phyloP scores from a whole-genome alignment of 2,888 invertebrate genomes.

The Cordylochernes scorpioides region DNA sequence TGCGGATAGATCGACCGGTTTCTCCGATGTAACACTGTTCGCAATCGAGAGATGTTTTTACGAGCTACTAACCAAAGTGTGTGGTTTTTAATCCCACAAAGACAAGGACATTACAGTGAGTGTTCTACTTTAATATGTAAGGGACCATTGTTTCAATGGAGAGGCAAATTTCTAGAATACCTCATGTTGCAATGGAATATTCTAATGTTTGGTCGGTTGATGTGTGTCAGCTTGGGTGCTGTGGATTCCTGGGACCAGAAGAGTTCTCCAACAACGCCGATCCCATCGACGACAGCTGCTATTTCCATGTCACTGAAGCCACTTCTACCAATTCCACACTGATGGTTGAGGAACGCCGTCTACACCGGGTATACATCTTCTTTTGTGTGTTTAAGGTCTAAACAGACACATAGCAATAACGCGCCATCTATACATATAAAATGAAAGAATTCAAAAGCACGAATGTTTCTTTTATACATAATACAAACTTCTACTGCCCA shows the following conservation, averaged over 20 bases:
- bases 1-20: too few relatives aligned
- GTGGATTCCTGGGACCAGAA: slow-evolving; percentile 21
- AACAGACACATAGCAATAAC: too few relatives aligned
- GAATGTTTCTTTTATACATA: too few relatives aligned
- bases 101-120: not conserved
- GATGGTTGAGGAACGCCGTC: slow-evolving; percentile 6
- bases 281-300: slow-evolving; percentile 21
- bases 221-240: slow-evolving; percentile 20
- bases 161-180: not conserved
- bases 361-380: slow-evolving; percentile 5
- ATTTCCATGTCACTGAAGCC: slow-evolving; percentile 14
- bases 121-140: not conserved
- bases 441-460: too few relatives aligned
- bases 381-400: slow-evolving; percentile 8
- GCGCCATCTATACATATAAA: too few relatives aligned
- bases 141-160: not conserved
- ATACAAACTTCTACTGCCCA: too few relatives aligned
- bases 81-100: too few relatives aligned
- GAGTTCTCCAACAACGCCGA: slow-evolving; percentile 21
- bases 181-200: not conserved
- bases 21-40: too few relatives aligned
- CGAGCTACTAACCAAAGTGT: too few relatives aligned
- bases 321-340: slow-evolving; percentile 18
- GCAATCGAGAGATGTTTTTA: too few relatives aligned
- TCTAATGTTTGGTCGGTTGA: slow-evolving; percentile 2